Percentiles rank a stretch among this genome's conserved stretches.
Conservation (phyloP, 2,797 vertebrate genomes). For the Myripristis murdjan region DNA sequence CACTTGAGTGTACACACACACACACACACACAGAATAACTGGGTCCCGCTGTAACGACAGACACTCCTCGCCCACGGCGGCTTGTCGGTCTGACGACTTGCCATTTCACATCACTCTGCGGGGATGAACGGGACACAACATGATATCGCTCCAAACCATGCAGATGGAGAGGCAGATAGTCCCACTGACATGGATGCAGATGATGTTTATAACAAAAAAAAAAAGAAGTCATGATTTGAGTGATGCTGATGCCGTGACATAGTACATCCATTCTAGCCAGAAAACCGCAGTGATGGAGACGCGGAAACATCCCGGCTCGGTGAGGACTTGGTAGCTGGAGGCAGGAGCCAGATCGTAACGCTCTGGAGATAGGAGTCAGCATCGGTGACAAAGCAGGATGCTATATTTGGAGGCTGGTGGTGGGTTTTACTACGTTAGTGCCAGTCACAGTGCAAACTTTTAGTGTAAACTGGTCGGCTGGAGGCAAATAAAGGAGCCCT, state of each 20-base stretch:
- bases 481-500: constrained; percentile 48
- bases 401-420: constrained; percentile 22
- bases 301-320: constrained; percentile 36
- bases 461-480: constrained; percentile 39
- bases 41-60: constrained; percentile 55
- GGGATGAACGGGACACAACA: constrained; percentile 72
- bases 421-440: constrained; percentile 39
- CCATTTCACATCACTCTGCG: constrained; percentile 76
- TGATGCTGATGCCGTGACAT: constrained; percentile 72
- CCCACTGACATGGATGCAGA: constrained; percentile 68
- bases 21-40: constrained; percentile 17
- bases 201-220: constrained; percentile 47
- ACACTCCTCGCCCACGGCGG: constrained; percentile 69
- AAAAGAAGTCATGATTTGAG: constrained; percentile 57
- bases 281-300: constrained; percentile 44
- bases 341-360: constrained; percentile 46
- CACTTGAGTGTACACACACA: constrained; percentile 24
- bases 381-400: constrained; percentile 16
- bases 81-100: constrained; percentile 72
- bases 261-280: constrained; percentile 54
- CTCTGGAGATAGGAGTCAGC: constrained; percentile 44
- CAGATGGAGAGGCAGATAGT: constrained; percentile 68
- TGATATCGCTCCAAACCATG: constrained; percentile 72
- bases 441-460: constrained; percentile 45
- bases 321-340: constrained; percentile 54